phyloP scores from a whole-genome alignment of 2,888 invertebrate genomes.

The Xanthia icteritia region DNA sequence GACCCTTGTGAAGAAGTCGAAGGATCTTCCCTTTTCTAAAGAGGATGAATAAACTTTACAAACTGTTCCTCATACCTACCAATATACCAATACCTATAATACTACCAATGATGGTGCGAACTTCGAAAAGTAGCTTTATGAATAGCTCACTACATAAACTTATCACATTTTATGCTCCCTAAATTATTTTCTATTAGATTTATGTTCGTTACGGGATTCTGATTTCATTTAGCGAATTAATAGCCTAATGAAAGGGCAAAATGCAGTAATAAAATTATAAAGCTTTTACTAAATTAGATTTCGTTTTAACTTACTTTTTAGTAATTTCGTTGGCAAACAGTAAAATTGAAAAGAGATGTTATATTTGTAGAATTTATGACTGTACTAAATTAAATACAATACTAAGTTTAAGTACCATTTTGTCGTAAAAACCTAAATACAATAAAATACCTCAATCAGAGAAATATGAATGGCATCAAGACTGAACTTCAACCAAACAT shows the following conservation, averaged over 20 bases:
- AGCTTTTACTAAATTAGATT: slow-evolving; percentile 45
- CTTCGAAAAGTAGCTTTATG: neutral
- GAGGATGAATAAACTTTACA: no score
- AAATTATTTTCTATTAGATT: slow-evolving; percentile 55
- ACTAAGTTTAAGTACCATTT: neutral
- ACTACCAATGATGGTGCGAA: neutral
- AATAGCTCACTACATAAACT: slow-evolving; percentile 12
- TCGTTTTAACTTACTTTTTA: slow-evolving; percentile 17
- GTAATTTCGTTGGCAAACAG: slow-evolving; percentile 10
- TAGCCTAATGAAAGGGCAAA: slow-evolving; percentile 45
- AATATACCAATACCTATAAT: no score
- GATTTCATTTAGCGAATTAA: slow-evolving; percentile 51
- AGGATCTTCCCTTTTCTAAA: no score
- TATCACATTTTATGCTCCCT: slow-evolving; percentile 38
- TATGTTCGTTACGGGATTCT: slow-evolving; percentile 45
- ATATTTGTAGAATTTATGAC: slow-evolving; percentile 7
- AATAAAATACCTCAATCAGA: neutral
- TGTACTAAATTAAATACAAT: neutral
- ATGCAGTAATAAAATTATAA: slow-evolving; percentile 45
- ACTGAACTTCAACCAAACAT: slow-evolving; percentile 11
- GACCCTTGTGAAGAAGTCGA: no score
- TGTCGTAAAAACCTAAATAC: no score
- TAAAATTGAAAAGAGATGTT: neutral
- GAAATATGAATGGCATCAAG: slow-evolving; percentile 7
- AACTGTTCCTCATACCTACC: no score